phyloP scores from a whole-genome alignment of 2,113 vertebrate genomes.

The Salvelinus alpinus region DNA sequence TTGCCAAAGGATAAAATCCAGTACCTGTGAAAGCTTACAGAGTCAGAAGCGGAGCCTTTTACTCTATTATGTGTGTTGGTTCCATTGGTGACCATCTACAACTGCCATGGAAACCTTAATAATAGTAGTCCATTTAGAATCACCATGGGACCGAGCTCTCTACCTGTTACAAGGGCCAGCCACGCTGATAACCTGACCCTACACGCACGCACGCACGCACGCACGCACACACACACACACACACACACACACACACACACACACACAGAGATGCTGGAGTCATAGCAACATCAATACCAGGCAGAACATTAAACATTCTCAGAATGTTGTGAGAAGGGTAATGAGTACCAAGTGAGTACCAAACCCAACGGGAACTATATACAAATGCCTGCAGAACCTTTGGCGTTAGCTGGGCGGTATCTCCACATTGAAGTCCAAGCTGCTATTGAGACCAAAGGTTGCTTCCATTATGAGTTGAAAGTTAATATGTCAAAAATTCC shows the following conservation, averaged over 20 bases:
- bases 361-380: too few species aligned
- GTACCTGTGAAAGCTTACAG: slow-evolving; percentile 14
- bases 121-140: slow-evolving; percentile 41
- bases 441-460: neutral
- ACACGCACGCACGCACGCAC: slow-evolving; percentile 10
- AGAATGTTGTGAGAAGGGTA: too few species aligned
- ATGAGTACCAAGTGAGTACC: too few species aligned
- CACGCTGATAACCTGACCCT: neutral
- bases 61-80: slow-evolving; percentile 31
- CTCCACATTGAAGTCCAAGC: too few species aligned
- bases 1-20: too few species aligned
- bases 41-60: slow-evolving; percentile 2
- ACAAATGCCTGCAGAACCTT: too few species aligned
- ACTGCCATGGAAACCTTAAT: slow-evolving; percentile 72
- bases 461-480: slow-evolving; percentile 37
- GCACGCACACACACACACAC: slow-evolving; percentile 9
- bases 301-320: too few species aligned
- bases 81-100: slow-evolving; percentile 45
- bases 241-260: slow-evolving; percentile 20
- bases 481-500: slow-evolving; percentile 46
- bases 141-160: slow-evolving; percentile 29
- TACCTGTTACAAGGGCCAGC: slow-evolving; percentile 1
- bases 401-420: too few species aligned
- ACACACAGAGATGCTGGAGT: neutral
- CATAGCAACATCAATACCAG: too few species aligned